Evolutionary conservation across 1,140 invertebrate species (phyloP).

Genomic region (Psilanteris sp.): DNA sequence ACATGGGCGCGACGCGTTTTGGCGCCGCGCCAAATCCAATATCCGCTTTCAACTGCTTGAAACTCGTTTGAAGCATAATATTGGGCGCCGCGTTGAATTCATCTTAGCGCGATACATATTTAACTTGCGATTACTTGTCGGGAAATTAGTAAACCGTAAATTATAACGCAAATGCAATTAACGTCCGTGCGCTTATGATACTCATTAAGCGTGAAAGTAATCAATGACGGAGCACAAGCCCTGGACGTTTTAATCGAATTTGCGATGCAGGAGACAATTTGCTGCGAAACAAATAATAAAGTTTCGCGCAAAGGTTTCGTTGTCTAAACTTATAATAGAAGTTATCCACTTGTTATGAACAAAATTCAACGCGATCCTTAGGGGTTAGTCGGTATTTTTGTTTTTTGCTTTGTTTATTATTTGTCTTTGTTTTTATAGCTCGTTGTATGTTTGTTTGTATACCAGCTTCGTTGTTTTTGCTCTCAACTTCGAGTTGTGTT

Average conservation of each 20-base stretch:
- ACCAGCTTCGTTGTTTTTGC: no score
- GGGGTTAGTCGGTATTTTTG: no score
- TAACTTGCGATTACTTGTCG: slow-evolving; percentile 12
- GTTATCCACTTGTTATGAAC: no score
- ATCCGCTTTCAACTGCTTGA: slow-evolving; percentile 37
- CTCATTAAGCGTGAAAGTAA: slow-evolving; percentile 34
- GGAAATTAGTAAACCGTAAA: slow-evolving; percentile 37
- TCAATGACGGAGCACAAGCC: slow-evolving; percentile 12
- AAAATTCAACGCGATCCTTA: no score
- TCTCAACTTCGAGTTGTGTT: no score
- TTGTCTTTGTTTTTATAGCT: no score
- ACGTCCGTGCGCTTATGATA: slow-evolving; percentile 17
- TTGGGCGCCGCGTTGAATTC: slow-evolving; percentile 25
- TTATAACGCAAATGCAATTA: slow-evolving; percentile 37
- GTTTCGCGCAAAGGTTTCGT: no score
- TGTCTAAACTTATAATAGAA: no score
- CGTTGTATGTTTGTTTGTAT: no score
- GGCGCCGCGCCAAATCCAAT: slow-evolving; percentile 35
- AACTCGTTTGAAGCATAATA: slow-evolving; percentile 32
- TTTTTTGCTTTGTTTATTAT: no score
- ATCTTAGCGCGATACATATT: slow-evolving; percentile 13
- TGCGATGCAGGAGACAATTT: neutral
- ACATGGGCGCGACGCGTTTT: slow-evolving; percentile 1
- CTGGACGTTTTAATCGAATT: slow-evolving; percentile 33
- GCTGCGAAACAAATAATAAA: no score